A percentile compares a stretch with the other conserved stretches of the same genome.
These are phyloP conservation scores for Lacanobia oleracea DNA, from an alignment of 2,888 invertebrate species.

Conservation along the genomic window DNA sequence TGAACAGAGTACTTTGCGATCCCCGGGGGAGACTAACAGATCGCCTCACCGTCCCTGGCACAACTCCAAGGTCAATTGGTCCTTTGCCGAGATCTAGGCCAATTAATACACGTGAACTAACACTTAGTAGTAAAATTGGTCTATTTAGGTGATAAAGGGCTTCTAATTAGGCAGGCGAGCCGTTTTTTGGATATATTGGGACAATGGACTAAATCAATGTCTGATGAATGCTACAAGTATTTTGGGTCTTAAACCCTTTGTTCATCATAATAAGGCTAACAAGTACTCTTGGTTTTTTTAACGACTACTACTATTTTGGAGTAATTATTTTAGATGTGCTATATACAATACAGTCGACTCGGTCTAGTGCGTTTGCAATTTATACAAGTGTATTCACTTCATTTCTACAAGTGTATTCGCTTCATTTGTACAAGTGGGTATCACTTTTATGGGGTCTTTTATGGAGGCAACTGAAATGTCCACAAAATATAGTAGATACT, in stretches of 20 bases:
- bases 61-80: constrained; percentile 22
- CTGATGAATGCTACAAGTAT: constrained; percentile 16
- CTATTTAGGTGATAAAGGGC: constrained; percentile 48
- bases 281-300: constrained; percentile 14
- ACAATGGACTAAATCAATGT: constrained; percentile 36
- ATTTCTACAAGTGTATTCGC: neutral
- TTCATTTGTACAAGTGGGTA: no score
- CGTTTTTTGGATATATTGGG: constrained; percentile 25
- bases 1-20: neutral
- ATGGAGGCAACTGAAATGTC: no score
- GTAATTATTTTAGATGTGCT: neutral
- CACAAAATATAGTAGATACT: no score
- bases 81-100: constrained; percentile 8
- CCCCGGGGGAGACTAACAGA: constrained; percentile 14
- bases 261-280: constrained; percentile 32
- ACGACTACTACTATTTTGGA: constrained; percentile 10
- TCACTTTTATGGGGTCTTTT: no score
- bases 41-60: constrained; percentile 17
- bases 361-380: neutral
- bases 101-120: constrained; percentile 47
- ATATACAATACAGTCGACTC: neutral
- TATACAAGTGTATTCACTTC: neutral
- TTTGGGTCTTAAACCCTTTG: constrained; percentile 25
- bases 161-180: constrained; percentile 32
- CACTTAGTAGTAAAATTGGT: constrained; percentile 34